These are phyloP conservation scores for Equus przewalskii DNA, from an alignment of 2,113 vertebrate species.

Conservation along the genomic window DNA sequence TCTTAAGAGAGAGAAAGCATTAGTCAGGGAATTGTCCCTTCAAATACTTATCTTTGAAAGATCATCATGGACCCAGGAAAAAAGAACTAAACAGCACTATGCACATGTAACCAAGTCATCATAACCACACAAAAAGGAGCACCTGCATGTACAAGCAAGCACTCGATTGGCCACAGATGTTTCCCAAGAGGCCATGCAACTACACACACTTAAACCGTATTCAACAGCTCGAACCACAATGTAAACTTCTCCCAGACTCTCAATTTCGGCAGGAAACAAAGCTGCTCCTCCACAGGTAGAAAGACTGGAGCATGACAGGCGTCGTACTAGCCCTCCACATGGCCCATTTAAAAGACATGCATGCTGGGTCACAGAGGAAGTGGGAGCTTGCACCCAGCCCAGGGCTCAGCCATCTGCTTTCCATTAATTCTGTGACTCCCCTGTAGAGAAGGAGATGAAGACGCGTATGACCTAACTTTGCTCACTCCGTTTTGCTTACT, in stretches of 20 bases:
- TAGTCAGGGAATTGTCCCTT: not conserved
- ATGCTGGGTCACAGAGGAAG: not conserved
- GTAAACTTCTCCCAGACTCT: not conserved
- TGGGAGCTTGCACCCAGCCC: not conserved
- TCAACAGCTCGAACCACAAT: not conserved
- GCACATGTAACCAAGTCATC: not conserved
- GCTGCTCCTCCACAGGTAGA: not conserved
- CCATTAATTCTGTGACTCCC: not conserved
- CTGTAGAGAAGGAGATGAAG: not conserved
- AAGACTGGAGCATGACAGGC: too few species aligned
- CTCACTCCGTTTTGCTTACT: not conserved
- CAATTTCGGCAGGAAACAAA: not conserved
- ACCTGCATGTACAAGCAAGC: not conserved
- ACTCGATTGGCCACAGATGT: not conserved
- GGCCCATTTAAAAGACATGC: not conserved
- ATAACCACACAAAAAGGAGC: not conserved
- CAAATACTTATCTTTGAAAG: not conserved
- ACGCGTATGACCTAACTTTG: not conserved
- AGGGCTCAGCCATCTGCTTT: not conserved
- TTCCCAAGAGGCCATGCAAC: not conserved
- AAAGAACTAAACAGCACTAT: not conserved
- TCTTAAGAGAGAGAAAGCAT: slow-evolving; percentile 5
- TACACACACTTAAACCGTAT: not conserved
- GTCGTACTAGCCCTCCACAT: not conserved
- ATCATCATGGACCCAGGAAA: not conserved